A percentile compares a stretch with the other conserved stretches of the same genome.
These are phyloP conservation scores for Scrobipalpa atriplicella DNA, from an alignment of 2,888 invertebrate genomes.

Conservation along the genomic window DNA sequence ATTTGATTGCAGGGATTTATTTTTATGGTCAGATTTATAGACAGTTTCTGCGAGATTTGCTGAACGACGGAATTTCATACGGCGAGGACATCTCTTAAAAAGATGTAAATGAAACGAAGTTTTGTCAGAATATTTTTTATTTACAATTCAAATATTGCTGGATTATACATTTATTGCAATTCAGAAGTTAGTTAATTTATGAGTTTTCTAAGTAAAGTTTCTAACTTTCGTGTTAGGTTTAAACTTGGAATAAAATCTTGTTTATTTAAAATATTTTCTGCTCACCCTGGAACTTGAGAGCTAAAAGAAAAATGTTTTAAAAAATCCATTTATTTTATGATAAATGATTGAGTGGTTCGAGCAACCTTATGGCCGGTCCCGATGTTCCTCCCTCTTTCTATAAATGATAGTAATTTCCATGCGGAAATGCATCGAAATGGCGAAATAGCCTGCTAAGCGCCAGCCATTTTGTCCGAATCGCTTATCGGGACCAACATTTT, in stretches of 20 bases:
- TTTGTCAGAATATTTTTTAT: conserved; percentile 35
- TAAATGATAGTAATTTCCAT: conserved; percentile 78
- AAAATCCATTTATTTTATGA: conserved; percentile 29
- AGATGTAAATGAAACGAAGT: conserved; percentile 50
- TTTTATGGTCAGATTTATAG: conserved; percentile 80
- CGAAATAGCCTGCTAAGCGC: conserved; percentile 77
- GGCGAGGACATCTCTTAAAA: conserved; percentile 55
- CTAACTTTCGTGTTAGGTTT: conserved; percentile 3
- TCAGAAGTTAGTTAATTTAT: conserved; percentile 12
- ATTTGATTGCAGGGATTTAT: conserved; percentile 80
- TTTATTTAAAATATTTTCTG: neutral
- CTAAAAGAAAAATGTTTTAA: neutral
- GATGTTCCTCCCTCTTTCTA: conserved; percentile 67
- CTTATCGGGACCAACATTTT: conserved; percentile 68
- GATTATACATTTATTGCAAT: conserved; percentile 16
- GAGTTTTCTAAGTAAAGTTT: neutral
- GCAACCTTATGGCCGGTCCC: conserved; percentile 55
- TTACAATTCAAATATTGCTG: conserved; percentile 23
- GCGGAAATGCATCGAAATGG: conserved; percentile 79
- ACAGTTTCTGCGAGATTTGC: conserved; percentile 69
- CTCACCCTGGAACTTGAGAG: neutral
- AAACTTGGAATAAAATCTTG: neutral
- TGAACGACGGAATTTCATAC: conserved; percentile 59
- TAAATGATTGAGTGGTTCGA: conserved; percentile 43
- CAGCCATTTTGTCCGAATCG: conserved; percentile 71